These are phyloP conservation scores for Epinephelus malabaricus DNA, from an alignment of 2,797 vertebrate species.

Conservation along the genomic window DNA sequence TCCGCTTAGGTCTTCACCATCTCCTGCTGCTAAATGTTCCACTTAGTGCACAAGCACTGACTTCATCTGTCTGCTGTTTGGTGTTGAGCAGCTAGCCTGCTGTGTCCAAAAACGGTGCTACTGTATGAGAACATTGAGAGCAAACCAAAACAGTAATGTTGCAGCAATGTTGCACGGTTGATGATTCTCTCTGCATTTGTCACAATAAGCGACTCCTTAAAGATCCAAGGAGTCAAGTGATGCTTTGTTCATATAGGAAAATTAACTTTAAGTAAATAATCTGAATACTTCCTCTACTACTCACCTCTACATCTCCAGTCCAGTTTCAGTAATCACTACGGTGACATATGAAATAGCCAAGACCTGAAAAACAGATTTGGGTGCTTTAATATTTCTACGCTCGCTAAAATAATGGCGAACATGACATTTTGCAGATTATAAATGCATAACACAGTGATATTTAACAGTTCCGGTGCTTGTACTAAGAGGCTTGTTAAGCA, in stretches of 20 bases:
- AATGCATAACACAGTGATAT: not conserved
- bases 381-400: not conserved
- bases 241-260: not conserved
- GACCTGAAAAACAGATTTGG: too few species aligned
- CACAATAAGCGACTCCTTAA: too few species aligned
- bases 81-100: too few species aligned
- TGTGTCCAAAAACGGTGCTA: too few species aligned
- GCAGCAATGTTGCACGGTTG: too few species aligned
- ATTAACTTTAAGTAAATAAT: not conserved
- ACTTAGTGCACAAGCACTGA: too few species aligned
- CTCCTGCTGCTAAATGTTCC: too few species aligned
- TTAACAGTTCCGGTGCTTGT: not conserved
- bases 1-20: too few species aligned
- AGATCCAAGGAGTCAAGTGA: not conserved
- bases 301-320: not conserved
- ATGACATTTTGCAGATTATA: slow-evolving; percentile 19
- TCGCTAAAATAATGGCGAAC: not conserved
- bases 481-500: not conserved
- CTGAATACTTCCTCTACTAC: not conserved
- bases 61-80: too few species aligned
- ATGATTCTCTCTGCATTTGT: too few species aligned
- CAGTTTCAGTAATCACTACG: not conserved
- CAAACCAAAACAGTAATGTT: too few species aligned
- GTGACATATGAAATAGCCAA: not conserved
- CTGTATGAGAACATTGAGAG: too few species aligned